These are phyloP conservation scores for Hedya salicella DNA, from an alignment of 2,888 invertebrate species.

Conservation along the genomic window DNA sequence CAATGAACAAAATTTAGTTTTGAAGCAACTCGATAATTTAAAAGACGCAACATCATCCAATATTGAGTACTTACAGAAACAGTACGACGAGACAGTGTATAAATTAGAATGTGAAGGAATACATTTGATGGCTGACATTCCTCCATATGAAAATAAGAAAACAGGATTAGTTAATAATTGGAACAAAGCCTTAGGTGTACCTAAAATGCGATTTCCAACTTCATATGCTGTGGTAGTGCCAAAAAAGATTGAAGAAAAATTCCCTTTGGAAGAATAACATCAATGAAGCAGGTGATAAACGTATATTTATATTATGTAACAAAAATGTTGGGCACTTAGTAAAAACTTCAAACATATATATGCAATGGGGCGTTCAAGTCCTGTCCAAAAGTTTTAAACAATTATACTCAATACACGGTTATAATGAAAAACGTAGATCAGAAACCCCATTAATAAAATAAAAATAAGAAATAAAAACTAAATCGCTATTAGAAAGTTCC, in stretches of 20 bases:
- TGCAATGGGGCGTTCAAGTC: conserved; percentile 7
- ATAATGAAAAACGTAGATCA: neutral
- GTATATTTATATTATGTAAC: neutral
- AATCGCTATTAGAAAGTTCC: no score
- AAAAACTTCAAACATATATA: conserved; percentile 2
- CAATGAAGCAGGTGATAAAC: conserved; percentile 3
- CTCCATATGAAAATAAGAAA: conserved; percentile 30
- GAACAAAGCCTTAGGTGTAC: conserved; percentile 22
- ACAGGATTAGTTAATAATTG: conserved; percentile 16
- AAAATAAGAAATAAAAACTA: no score
- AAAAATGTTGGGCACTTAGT: neutral
- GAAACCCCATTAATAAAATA: conserved; percentile 1
- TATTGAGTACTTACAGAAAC: conserved; percentile 28
- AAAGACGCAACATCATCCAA: conserved; percentile 30
- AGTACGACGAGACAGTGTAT: conserved; percentile 22
- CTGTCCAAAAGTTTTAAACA: conserved; percentile 11
- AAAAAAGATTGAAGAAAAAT: conserved; percentile 11
- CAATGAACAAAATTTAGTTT: conserved; percentile 32
- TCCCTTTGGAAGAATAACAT: neutral
- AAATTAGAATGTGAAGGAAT: conserved; percentile 21
- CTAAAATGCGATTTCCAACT: conserved; percentile 14
- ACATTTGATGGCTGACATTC: conserved; percentile 31
- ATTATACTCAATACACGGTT: conserved; percentile 14
- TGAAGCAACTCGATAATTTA: conserved; percentile 30
- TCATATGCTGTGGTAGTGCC: conserved; percentile 5